Percentiles rank a stretch among this genome's conserved stretches.
phyloP scores from a whole-genome alignment of 2,113 vertebrate species.

The Calidris pygmaea region DNA sequence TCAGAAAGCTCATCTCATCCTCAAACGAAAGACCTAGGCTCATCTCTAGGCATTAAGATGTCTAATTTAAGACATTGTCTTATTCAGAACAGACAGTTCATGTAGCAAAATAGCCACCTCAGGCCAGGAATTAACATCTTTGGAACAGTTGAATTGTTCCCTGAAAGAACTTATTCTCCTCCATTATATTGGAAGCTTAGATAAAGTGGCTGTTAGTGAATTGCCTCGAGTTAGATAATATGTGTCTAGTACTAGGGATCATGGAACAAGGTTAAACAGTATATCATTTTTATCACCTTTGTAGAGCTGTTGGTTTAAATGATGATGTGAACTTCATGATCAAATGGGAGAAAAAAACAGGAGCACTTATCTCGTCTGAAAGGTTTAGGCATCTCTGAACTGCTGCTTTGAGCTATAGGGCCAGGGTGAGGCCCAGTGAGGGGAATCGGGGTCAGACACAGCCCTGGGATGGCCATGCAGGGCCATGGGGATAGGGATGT shows the following conservation, averaged over 20 bases:
- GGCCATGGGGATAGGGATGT: accelerated
- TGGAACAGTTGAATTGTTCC: background rate
- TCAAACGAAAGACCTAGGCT: background rate
- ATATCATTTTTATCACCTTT: background rate
- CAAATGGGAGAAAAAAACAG: background rate
- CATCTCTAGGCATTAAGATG: background rate
- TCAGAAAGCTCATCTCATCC: background rate
- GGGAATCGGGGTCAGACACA: background rate
- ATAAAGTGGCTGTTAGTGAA: background rate
- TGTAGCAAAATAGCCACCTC: background rate
- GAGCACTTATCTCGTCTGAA: background rate
- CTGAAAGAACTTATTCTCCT: background rate
- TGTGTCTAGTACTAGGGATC: background rate
- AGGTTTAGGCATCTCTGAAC: background rate
- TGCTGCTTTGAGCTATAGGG: background rate
- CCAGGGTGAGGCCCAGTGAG: background rate
- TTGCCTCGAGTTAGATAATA: background rate
- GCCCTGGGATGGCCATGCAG: accelerated
- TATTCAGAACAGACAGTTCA: background rate
- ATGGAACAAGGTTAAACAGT: background rate
- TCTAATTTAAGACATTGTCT: background rate
- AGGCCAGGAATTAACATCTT: background rate
- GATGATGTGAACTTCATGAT: background rate
- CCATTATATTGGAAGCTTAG: background rate
- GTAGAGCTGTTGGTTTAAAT: background rate